Evolutionary conservation across 2,113 vertebrate genomes (phyloP).

Genomic region (Saimiri boliviensis): DNA sequence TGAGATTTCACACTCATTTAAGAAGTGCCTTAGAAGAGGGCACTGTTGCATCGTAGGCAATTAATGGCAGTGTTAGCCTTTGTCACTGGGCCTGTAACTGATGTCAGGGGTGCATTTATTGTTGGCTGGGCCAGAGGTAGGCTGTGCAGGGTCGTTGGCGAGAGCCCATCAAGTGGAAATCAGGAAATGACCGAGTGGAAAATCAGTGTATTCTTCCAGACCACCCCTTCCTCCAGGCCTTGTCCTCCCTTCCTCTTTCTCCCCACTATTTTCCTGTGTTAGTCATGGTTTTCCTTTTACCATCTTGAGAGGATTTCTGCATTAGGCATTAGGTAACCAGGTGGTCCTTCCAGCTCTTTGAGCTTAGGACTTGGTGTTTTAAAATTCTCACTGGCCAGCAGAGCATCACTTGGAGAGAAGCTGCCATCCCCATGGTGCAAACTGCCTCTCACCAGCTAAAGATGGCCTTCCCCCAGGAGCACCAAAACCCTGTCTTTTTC

Average conservation of each 20-base stretch:
- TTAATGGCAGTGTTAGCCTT: rapidly evolving
- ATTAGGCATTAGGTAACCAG: no score
- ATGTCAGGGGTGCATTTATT: no score
- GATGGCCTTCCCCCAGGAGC: neutral
- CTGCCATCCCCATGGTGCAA: rapidly evolving
- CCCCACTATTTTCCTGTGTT: neutral
- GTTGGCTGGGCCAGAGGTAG: neutral
- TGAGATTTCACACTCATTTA: neutral
- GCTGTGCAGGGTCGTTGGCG: neutral
- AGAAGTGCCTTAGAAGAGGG: neutral
- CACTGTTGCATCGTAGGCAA: neutral
- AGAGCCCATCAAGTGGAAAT: neutral
- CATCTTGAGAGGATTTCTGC: neutral
- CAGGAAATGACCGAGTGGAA: neutral
- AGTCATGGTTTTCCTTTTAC: neutral
- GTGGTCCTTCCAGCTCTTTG: neutral
- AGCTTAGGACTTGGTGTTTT: neutral
- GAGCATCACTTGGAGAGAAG: neutral
- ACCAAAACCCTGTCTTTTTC: neutral
- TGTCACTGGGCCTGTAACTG: neutral
- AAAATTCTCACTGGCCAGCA: neutral
- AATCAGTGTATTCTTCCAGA: neutral
- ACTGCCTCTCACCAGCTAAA: neutral
- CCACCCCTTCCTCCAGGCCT: neutral
- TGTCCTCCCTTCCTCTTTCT: neutral